Conservation (phyloP, 2,888 invertebrate genomes). For the Chloroclystis v-ata region DNA sequence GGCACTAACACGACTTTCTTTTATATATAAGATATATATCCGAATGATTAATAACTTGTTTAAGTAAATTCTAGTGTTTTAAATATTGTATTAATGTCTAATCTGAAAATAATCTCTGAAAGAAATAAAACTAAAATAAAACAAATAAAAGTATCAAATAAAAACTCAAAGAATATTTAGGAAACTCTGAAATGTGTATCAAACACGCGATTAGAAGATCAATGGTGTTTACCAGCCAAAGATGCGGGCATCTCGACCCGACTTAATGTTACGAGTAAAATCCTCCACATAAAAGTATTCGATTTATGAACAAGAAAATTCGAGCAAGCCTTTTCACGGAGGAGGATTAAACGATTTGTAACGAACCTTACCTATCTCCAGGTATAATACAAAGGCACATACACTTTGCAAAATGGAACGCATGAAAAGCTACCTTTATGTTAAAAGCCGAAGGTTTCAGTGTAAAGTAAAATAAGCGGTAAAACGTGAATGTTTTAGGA, state of each 20-base stretch:
- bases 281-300: slow-evolving; percentile 11
- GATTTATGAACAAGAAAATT: slow-evolving; percentile 10
- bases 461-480: slow-evolving; percentile 9
- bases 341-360: slow-evolving; percentile 8
- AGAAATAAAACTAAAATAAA: too few relatives aligned
- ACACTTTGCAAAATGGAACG: slow-evolving; percentile 8
- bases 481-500: slow-evolving; percentile 9
- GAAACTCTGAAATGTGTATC: too few relatives aligned
- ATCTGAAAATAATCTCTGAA: too few relatives aligned
- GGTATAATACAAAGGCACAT: slow-evolving; percentile 2
- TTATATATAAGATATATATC: too few relatives aligned
- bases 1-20: too few relatives aligned
- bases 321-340: slow-evolving; percentile 6
- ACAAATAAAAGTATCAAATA: too few relatives aligned
- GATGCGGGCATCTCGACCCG: background rate
- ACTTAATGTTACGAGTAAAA: slow-evolving; percentile 1
- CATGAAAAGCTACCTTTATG: slow-evolving; percentile 6
- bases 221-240: background rate
- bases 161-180: too few relatives aligned
- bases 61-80: too few relatives aligned
- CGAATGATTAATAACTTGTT: too few relatives aligned
- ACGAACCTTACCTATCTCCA: background rate
- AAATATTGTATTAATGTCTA: too few relatives aligned
- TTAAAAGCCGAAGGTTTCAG: slow-evolving; percentile 1
- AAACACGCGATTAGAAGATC: background rate